Conservation (phyloP, 2,797 vertebrate species). For the Silurus aristotelis region DNA sequence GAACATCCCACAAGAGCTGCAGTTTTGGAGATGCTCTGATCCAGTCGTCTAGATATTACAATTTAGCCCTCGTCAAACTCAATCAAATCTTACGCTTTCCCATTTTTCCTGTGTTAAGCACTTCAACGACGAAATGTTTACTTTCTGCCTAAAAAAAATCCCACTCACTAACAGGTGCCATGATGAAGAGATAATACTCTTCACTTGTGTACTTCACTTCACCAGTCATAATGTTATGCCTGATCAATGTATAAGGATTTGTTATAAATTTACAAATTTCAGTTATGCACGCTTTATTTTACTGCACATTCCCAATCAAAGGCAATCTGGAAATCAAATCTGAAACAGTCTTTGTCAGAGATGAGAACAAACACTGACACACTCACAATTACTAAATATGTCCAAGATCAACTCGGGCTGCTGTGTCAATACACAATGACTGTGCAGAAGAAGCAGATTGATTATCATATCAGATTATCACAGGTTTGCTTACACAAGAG, state of each 20-base stretch:
- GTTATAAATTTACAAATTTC: not conserved
- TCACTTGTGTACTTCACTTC: too few relatives aligned
- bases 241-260: not conserved
- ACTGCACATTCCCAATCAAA: not conserved
- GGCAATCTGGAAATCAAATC: not conserved
- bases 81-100: too few relatives aligned
- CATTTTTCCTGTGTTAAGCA: too few relatives aligned
- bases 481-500: slow-evolving; percentile 44
- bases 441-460: slow-evolving; percentile 13
- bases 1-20: too few relatives aligned
- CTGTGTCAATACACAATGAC: slow-evolving; percentile 39
- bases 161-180: too few relatives aligned
- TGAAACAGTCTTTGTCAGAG: not conserved
- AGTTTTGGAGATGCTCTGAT: too few relatives aligned
- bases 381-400: slow-evolving; percentile 1
- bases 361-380: slow-evolving; percentile 7
- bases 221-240: too few relatives aligned
- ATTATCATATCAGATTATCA: slow-evolving; percentile 11
- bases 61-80: too few relatives aligned
- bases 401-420: slow-evolving; percentile 5
- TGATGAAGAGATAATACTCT: too few relatives aligned
- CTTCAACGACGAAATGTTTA: too few relatives aligned
- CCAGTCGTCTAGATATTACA: too few relatives aligned
- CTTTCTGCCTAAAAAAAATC: too few relatives aligned
- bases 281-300: not conserved